Evolutionary conservation across 37 sponge, comb jelly and placozoan species (phyloP), one percentile per base, ranked within the genome.

Genomic region (Theonella swinhoei): DNA sequence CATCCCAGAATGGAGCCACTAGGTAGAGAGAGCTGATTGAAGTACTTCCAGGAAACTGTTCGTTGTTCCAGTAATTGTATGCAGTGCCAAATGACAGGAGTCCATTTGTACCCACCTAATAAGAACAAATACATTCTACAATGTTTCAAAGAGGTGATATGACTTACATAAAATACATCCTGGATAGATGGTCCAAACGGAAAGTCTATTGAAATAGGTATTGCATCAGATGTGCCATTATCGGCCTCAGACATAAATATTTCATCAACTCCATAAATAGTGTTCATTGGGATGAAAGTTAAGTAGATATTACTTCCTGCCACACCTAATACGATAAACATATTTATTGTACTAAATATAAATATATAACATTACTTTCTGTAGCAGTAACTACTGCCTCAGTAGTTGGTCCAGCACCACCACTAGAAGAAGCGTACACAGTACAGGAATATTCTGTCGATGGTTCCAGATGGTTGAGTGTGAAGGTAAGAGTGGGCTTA

Each of bases 101-200:
- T 26, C 68, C 79, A 65, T 66, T 79, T 22, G 68, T 79, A 38
- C 29, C 17, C 34, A 79, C 42, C 68, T 20, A 24, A 28, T 29
- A 76, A 61, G 5, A 7, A 7, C 2, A 5, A 47, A 47, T 14
- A 7, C 54, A 47, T 7, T 47, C 7, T 14, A 47, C n/a, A n/a
- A n/a, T n/a, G n/a, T n/a, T n/a, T n/a, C n/a, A n/a, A n/a, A n/a
- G n/a, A 58, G 60, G 11, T 8, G 7, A 26, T 65, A n/a, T 20
- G 7, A 36, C 68, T 40, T 79, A 79, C 79, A 66, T 65, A 79
- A 40, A 79, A 35, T 62, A 7, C 39, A 9, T 39, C 39, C 35
- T 79, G 79, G 5, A 37, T 37, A 64, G 29, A 36, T 43, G 9
- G 39, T 14, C 79, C 68, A 39, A 79, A 79, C 2, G 79, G 79